Conservation (phyloP, 2,797 vertebrate genomes). For the Eulemur albifrons region DNA sequence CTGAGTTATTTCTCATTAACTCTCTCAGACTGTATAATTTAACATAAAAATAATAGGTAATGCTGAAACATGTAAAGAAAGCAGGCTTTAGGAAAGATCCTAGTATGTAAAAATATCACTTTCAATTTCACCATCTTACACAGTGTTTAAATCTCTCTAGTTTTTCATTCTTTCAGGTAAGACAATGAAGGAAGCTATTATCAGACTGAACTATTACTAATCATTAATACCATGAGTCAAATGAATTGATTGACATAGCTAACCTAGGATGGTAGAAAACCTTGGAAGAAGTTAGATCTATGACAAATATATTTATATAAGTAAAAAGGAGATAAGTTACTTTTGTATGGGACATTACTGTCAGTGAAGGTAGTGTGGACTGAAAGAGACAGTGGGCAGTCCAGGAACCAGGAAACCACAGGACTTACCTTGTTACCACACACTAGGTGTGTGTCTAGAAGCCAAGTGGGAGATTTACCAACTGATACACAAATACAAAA, state of each 20-base stretch:
- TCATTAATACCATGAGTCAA: not conserved
- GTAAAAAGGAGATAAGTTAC: not conserved
- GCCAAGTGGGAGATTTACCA: not conserved
- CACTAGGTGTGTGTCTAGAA: not conserved
- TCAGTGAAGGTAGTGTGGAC: not conserved
- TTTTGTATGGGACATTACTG: not conserved
- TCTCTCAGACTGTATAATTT: not conserved
- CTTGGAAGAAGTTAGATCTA: not conserved
- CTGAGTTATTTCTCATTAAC: not conserved
- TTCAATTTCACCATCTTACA: not conserved
- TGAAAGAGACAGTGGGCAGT: not conserved
- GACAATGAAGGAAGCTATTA: not conserved
- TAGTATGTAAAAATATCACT: not conserved
- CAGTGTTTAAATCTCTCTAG: not conserved
- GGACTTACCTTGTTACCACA: not conserved
- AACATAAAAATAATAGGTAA: not conserved
- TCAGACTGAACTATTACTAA: not conserved
- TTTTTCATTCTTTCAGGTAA: not conserved
- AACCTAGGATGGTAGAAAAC: not conserved
- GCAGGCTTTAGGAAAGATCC: not conserved
- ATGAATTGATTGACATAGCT: not conserved
- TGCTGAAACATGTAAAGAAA: not conserved
- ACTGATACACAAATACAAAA: not conserved
- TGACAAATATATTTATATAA: not conserved
- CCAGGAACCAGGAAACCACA: not conserved